Evolutionary conservation across 2,113 vertebrate genomes (phyloP).

Genomic region (Phylloscopus trochiloides): DNA sequence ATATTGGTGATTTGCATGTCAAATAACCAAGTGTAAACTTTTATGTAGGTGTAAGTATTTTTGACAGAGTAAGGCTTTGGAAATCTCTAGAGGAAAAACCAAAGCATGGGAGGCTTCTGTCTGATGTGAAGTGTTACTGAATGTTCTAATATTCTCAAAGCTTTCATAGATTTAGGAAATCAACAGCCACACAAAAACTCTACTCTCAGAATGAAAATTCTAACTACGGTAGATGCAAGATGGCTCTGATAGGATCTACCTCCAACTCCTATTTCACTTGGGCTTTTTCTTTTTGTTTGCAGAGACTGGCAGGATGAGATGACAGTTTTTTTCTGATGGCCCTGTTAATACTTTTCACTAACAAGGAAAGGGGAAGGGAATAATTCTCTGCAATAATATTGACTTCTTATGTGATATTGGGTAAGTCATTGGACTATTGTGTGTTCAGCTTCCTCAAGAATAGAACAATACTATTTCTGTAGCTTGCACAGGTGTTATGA

Average conservation of each 20-base stretch:
- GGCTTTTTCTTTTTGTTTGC: background rate
- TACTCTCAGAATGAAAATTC: background rate
- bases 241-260: background rate
- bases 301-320: background rate
- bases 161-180: background rate
- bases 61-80: background rate
- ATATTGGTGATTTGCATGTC: background rate
- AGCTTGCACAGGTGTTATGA: slow-evolving; percentile 3
- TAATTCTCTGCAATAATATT: slow-evolving; percentile 30
- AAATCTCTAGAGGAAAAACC: background rate
- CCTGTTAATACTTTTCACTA: background rate
- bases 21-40: background rate
- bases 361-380: background rate
- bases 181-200: background rate
- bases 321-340: background rate
- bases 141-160: background rate
- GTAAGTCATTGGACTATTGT: background rate
- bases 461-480: slow-evolving; percentile 38
- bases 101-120: background rate
- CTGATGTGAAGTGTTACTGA: background rate
- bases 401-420: background rate
- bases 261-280: background rate
- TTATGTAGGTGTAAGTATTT: background rate
- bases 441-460: background rate
- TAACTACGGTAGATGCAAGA: background rate